Evolutionary conservation across 1,140 invertebrate species (phyloP), one percentile per base, ranked within the genome.

Genomic region (Drosophila gunungcola): DNA sequence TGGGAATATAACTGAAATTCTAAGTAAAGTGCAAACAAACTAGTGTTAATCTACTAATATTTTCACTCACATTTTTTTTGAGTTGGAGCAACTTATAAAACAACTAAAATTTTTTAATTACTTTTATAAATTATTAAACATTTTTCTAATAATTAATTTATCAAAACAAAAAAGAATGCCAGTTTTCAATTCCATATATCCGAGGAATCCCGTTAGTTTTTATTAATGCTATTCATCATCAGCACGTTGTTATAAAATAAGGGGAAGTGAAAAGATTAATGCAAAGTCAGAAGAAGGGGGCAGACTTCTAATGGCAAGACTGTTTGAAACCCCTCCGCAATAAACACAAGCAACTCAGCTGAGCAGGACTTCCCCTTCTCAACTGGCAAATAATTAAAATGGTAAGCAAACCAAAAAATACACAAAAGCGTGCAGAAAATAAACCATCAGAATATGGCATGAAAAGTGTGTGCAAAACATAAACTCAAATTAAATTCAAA

Each of bases 381-480:
- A 67, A 78, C 60, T 60, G 67, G 73, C 69, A 79, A 86, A 86
- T 86, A 78, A 86, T 88, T 88, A 86, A 86, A 82, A 81, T 64
- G 80, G 76, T 77, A 63, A 41, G 80, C 72, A 73, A 57, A 58
- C 57, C 69, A 49, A 51, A 76, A 57, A 63, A 54, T 70, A 77
- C 63, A 79, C 62, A 65, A 65, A 72, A 73, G 27, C 13, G 2
- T 39, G 61, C 32, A 21, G 38, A 58, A 80, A 86, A 85, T 64
- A 85, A 86, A 62, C 75, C 34, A 74, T 49, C 70, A 64, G 43
- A 74, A 74, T 42, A 67, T 67, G 34, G 83, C 78, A 77, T 64
- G 52, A 76, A 80, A 80, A 80, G 64, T 80, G 70, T 68, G 65
- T 64, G 72, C 42, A 75, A 78, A 69, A 68, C 77, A 76, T 72